Evolutionary conservation across 1,140 invertebrate genomes (phyloP).

Genomic region (Goniozus legneri): DNA sequence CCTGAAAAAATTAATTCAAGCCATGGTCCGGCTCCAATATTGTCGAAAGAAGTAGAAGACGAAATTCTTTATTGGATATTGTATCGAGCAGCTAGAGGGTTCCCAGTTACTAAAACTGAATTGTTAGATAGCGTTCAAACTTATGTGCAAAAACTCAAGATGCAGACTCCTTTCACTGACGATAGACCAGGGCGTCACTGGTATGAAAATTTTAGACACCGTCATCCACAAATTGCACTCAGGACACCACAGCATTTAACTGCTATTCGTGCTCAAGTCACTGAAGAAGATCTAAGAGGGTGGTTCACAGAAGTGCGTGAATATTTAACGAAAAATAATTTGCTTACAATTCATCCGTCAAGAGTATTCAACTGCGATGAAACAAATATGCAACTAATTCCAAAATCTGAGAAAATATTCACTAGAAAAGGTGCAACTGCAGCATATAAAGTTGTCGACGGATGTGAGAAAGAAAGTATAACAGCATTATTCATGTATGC

Average conservation of each 20-base stretch:
- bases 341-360: conserved; percentile 17
- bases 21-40: too few species aligned
- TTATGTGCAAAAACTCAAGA: conserved; percentile 28
- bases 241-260: conserved; percentile 26
- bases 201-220: conserved; percentile 20
- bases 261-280: conserved; percentile 14
- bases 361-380: conserved; percentile 39
- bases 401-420: conserved; percentile 29
- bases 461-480: conserved; percentile 28
- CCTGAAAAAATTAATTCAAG: too few species aligned
- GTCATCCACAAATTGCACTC: conserved; percentile 20
- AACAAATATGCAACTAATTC: conserved; percentile 31
- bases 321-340: conserved; percentile 16
- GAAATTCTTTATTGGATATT: not conserved
- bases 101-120: conserved; percentile 29
- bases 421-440: conserved; percentile 33
- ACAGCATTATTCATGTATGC: conserved; percentile 30
- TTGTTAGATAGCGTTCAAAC: conserved; percentile 33
- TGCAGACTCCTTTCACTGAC: conserved; percentile 25
- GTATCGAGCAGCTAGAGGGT: not conserved
- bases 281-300: conserved; percentile 12
- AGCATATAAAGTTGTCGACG: conserved; percentile 33
- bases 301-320: too few species aligned
- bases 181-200: conserved; percentile 24
- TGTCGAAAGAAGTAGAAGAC: not conserved